Evolutionary conservation across 35 echinoderm and acorn worm species (phyloP).

Genomic region (Amphiura filiformis): DNA sequence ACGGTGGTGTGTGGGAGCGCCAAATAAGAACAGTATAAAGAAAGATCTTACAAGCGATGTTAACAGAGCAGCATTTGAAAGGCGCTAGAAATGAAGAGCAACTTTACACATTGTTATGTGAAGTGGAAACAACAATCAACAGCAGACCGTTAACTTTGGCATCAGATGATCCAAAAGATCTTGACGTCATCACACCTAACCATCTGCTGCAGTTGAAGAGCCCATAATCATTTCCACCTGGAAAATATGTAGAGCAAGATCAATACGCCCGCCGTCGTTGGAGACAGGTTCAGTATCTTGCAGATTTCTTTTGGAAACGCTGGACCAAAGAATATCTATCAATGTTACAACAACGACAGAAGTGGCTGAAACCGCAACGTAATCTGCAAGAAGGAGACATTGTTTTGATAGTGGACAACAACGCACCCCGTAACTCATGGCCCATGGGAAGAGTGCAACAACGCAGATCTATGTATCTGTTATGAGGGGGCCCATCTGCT

Average conservation of each 20-base stretch:
- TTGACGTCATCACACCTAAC: slow-evolving; percentile 17
- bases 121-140: slow-evolving; percentile 3
- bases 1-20: slow-evolving; percentile 30
- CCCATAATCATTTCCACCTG: not conserved
- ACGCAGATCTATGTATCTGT: too few species aligned
- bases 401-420: slow-evolving; percentile 23
- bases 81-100: not conserved
- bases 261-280: slow-evolving; percentile 26
- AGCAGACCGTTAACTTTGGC: not conserved
- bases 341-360: slow-evolving; percentile 20
- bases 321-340: slow-evolving; percentile 50
- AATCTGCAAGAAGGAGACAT: slow-evolving; percentile 37
- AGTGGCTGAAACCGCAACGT: slow-evolving; percentile 30
- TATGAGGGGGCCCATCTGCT: too few species aligned
- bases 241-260: not conserved
- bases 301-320: slow-evolving; percentile 47
- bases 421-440: slow-evolving; percentile 17
- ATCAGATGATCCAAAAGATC: slow-evolving; percentile 18
- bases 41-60: not conserved
- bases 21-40: not conserved
- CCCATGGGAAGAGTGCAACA: slow-evolving; percentile 9
- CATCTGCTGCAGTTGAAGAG: not conserved
- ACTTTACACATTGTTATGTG: slow-evolving; percentile 14
- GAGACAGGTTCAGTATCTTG: slow-evolving; percentile 51
- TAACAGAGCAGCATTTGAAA: slow-evolving; percentile 13